Percentiles rank a stretch among this genome's conserved stretches.
Evolutionary conservation across 2,888 invertebrate genomes (phyloP).

Genomic region (Mimumesa dahlbomi): DNA sequence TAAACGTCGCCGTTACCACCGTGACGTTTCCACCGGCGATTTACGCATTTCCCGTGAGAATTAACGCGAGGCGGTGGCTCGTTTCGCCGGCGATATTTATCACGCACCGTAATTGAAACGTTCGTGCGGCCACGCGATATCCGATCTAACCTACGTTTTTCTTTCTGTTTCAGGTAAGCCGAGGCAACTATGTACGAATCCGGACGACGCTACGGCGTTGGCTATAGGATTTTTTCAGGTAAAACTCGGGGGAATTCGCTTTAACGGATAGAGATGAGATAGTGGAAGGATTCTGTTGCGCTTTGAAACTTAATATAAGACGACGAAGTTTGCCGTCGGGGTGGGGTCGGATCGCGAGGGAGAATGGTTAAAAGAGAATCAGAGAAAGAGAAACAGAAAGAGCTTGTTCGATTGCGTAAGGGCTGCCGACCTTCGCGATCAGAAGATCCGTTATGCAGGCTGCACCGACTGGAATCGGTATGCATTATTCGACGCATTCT

Average conservation of each 20-base stretch:
- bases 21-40: conserved; percentile 29
- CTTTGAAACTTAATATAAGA: background rate
- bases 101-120: conserved; percentile 70
- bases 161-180: conserved; percentile 72
- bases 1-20: conserved; percentile 1
- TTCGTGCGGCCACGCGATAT: conserved; percentile 63
- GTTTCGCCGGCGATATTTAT: conserved; percentile 67
- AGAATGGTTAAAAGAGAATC: background rate
- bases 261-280: background rate
- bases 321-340: background rate
- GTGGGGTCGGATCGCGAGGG: background rate
- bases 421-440: conserved; percentile 38
- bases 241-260: no score
- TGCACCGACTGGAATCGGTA: conserved; percentile 21
- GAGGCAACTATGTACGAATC: background rate
- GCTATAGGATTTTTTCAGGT: no score
- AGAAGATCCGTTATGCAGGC: conserved; percentile 26
- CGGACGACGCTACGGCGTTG: background rate
- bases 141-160: conserved; percentile 67
- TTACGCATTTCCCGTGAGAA: conserved; percentile 35
- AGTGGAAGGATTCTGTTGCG: background rate
- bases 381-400: conserved; percentile 6
- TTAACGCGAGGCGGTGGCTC: conserved; percentile 43
- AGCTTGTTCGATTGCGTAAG: conserved; percentile 26
- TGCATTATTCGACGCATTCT: conserved; percentile 30